A percentile compares a stretch with the other conserved stretches of the same genome.
These are phyloP conservation scores for Esox lucius DNA, from an alignment of 2,797 vertebrate genomes.

Conservation along the genomic window DNA sequence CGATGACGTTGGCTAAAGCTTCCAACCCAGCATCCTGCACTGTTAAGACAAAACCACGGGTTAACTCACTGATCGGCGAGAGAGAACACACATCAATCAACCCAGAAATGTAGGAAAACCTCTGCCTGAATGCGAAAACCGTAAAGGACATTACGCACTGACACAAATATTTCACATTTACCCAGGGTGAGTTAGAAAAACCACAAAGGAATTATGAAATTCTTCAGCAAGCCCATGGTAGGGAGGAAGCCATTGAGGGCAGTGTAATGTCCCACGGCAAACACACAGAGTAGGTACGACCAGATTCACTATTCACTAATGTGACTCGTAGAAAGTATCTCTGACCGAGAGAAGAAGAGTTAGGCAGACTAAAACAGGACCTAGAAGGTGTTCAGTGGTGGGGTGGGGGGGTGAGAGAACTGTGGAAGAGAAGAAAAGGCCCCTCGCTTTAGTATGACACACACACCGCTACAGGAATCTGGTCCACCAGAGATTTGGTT, in stretches of 20 bases:
- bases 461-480: conserved; percentile 51
- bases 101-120: not conserved
- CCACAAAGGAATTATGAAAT: conserved; percentile 22
- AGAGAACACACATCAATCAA: not conserved
- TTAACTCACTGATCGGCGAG: not conserved
- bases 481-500: conserved; percentile 53
- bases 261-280: conserved; percentile 49
- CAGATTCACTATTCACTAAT: conserved; percentile 21
- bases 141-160: not conserved
- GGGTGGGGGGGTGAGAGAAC: not conserved
- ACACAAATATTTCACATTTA: conserved; percentile 16
- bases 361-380: no score
- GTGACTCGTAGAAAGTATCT: not conserved
- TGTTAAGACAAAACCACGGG: conserved; percentile 50
- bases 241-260: conserved; percentile 32
- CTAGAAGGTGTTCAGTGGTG: no score
- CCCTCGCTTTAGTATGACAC: conserved; percentile 48
- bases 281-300: conserved; percentile 42
- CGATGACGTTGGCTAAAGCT: conserved; percentile 89
- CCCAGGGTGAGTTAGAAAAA: conserved; percentile 11
- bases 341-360: no score
- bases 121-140: not conserved
- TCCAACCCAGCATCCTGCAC: conserved; percentile 94
- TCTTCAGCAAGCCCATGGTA: conserved; percentile 31
- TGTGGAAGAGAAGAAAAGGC: conserved; percentile 3